phyloP scores from a whole-genome alignment of 1,140 invertebrate species.

The Argopecten irradians region DNA sequence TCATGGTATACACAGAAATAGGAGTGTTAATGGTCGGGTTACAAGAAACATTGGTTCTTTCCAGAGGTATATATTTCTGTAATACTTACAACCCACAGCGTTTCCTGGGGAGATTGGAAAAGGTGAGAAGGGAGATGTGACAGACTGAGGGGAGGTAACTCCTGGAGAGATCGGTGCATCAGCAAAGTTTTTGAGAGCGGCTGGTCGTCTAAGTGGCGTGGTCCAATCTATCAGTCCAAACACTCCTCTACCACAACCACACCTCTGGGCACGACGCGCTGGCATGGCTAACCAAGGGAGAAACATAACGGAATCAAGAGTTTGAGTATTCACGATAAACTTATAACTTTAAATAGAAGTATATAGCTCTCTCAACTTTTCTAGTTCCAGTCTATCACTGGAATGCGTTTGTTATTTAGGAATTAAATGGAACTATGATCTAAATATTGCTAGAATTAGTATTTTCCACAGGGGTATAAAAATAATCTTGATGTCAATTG shows the following conservation, averaged over 20 bases:
- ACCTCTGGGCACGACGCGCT: background rate
- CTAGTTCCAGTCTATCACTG: too few species aligned
- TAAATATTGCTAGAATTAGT: too few species aligned
- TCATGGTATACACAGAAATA: background rate
- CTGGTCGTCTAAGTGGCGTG: constrained; percentile 52
- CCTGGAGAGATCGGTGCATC: constrained; percentile 30
- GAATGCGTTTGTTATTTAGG: too few species aligned
- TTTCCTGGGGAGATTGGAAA: background rate
- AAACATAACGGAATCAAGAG: too few species aligned
- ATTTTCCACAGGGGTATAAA: too few species aligned
- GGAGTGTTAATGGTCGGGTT: background rate
- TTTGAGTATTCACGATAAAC: too few species aligned
- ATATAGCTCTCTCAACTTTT: too few species aligned
- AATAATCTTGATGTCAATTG: too few species aligned
- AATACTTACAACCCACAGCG: constrained; percentile 30
- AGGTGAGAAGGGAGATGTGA: background rate
- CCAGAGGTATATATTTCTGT: background rate
- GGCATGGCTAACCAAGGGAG: background rate
- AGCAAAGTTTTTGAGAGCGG: constrained; percentile 42
- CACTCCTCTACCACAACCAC: constrained; percentile 48
- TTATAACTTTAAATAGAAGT: too few species aligned
- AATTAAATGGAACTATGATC: too few species aligned
- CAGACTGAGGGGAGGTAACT: constrained; percentile 28
- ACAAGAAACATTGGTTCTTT: background rate
- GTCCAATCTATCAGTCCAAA: constrained; percentile 50